These are phyloP conservation scores for Xenopus borealis DNA, from an alignment of 2,113 vertebrate genomes.

Conservation along the genomic window DNA sequence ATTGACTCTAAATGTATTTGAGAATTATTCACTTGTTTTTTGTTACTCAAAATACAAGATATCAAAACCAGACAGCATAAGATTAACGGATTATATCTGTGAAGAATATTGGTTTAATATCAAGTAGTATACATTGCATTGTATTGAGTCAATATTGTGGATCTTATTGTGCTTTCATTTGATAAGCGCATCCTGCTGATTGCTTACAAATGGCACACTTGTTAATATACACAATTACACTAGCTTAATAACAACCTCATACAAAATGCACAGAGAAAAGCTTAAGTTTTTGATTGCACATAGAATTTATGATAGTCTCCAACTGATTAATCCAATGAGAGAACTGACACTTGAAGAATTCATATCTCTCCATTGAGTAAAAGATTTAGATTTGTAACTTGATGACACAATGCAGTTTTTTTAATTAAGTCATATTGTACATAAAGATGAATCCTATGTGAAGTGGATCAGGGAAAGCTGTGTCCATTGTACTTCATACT, in stretches of 20 bases:
- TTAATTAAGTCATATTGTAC: no score
- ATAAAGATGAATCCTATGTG: no score
- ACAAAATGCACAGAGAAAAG: slow-evolving; percentile 5
- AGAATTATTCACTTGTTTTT: no score
- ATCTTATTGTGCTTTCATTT: slow-evolving; percentile 7
- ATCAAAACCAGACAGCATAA: no score
- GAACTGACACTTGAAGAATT: slow-evolving; percentile 19
- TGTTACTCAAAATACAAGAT: no score
- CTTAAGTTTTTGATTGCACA: slow-evolving; percentile 3
- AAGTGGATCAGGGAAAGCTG: no score
- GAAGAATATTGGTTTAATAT: slow-evolving; percentile 22
- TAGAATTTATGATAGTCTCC: slow-evolving; percentile 5
- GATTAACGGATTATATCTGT: not conserved
- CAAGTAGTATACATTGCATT: slow-evolving; percentile 3
- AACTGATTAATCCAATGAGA: slow-evolving; percentile 6
- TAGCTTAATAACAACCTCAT: slow-evolving; percentile 11
- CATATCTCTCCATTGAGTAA: slow-evolving; percentile 3
- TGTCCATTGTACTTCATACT: no score
- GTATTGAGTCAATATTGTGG: slow-evolving; percentile 9
- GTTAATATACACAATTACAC: slow-evolving; percentile 2
- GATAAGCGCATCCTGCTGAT: slow-evolving; percentile 1
- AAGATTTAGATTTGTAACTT: slow-evolving; percentile 17
- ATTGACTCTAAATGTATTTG: no score
- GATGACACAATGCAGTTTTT: not conserved
- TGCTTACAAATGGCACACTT: slow-evolving; percentile 5